phyloP scores from a whole-genome alignment of 2,888 invertebrate species.

The Eilema sororculum region DNA sequence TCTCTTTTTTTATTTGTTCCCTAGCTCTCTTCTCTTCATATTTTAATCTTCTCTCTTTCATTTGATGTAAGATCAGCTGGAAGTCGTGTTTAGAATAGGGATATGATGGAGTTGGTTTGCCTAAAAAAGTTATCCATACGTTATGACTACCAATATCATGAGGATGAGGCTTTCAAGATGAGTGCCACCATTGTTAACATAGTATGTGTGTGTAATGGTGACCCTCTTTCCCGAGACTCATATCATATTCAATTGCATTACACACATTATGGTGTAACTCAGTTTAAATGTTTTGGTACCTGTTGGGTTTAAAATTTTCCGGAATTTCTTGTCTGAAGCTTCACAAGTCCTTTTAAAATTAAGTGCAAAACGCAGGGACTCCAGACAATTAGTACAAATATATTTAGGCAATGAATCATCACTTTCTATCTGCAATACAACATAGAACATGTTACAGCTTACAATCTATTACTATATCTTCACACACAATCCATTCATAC shows the following conservation, averaged over 20 bases:
- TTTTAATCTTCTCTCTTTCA: slow-evolving; percentile 74
- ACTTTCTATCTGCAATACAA: slow-evolving; percentile 68
- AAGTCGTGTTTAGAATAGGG: slow-evolving; percentile 84
- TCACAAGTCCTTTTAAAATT: slow-evolving; percentile 78
- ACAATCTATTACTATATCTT: too few species aligned
- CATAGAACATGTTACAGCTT: too few species aligned
- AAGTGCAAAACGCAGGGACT: slow-evolving; percentile 70
- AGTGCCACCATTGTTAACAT: too few species aligned
- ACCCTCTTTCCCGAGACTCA: too few species aligned
- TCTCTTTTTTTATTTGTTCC: slow-evolving; percentile 68
- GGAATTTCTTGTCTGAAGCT: slow-evolving; percentile 75
- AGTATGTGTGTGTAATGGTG: too few species aligned
- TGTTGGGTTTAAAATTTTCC: slow-evolving; percentile 75
- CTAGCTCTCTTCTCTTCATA: slow-evolving; percentile 68
- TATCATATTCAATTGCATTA: too few species aligned
- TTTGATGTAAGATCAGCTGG: slow-evolving; percentile 78
- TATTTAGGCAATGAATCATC: slow-evolving; percentile 81
- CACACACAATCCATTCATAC: too few species aligned
- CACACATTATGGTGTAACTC: not conserved
- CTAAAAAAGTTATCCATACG: slow-evolving; percentile 51
- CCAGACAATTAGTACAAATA: slow-evolving; percentile 77
- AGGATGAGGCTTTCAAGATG: too few species aligned
- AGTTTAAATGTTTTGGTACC: slow-evolving; percentile 55
- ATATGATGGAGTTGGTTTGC: slow-evolving; percentile 75
- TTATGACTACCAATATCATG: too few species aligned